Conservation (phyloP, 1,140 invertebrate species). For the Drosophila kanapiae region DNA sequence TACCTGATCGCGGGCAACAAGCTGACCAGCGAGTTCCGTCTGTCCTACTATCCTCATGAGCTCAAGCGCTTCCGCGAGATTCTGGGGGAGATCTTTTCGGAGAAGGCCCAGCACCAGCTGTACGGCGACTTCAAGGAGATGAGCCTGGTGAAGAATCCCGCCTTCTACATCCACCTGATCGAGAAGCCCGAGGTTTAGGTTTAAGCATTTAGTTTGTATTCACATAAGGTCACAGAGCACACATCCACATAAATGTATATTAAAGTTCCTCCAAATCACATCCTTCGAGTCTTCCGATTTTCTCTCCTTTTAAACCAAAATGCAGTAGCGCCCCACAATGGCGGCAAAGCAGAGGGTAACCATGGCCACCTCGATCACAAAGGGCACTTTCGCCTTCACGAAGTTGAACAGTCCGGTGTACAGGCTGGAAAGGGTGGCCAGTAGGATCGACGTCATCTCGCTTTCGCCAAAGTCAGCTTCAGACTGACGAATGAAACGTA, state of each 20-base stretch:
- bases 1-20: constrained; percentile 89
- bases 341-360: constrained; percentile 68
- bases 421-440: constrained; percentile 51
- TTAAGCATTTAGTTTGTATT: constrained; percentile 43
- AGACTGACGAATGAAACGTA: constrained; percentile 56
- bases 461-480: constrained; percentile 36
- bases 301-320: constrained; percentile 34
- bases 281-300: constrained; percentile 10
- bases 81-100: constrained; percentile 90
- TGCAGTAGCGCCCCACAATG: constrained; percentile 65
- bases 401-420: constrained; percentile 67
- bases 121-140: constrained; percentile 93
- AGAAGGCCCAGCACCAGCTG: constrained; percentile 88
- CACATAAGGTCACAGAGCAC: constrained; percentile 46
- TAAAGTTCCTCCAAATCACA: constrained; percentile 44
- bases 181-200: constrained; percentile 87
- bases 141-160: constrained; percentile 88
- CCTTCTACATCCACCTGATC: constrained; percentile 94
- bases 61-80: constrained; percentile 90
- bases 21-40: constrained; percentile 90
- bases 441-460: constrained; percentile 60
- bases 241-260: constrained; percentile 45
- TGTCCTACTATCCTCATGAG: constrained; percentile 94
- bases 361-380: constrained; percentile 73
- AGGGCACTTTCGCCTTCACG: constrained; percentile 68